Conservation (phyloP, 2,797 vertebrate genomes). For the Enteromius mattozi region DNA sequence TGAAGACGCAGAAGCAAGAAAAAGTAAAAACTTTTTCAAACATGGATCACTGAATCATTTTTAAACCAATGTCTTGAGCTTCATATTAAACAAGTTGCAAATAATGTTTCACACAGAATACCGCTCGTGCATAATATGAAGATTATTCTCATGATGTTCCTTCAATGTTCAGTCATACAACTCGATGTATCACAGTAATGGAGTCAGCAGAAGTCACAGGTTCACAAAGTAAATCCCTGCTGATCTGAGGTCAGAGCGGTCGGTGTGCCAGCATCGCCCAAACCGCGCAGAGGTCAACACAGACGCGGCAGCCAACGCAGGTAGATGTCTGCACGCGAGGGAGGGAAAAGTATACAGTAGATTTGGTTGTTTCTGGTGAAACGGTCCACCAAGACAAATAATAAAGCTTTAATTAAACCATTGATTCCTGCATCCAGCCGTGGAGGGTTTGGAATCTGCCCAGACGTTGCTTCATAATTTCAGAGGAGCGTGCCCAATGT, state of each 20-base stretch:
- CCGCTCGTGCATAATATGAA: not conserved
- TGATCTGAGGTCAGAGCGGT: slow-evolving; percentile 39
- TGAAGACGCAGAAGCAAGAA: too few species aligned
- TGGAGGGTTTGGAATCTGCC: slow-evolving; percentile 36
- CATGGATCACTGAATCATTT: not conserved
- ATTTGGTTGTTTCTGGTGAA: slow-evolving; percentile 13
- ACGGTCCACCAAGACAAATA: slow-evolving; percentile 39
- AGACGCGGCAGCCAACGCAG: not conserved
- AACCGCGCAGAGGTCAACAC: slow-evolving; percentile 7
- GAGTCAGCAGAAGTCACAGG: slow-evolving; percentile 13
- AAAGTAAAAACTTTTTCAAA: not conserved
- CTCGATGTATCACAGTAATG: not conserved
- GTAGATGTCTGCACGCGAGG: slow-evolving; percentile 17
- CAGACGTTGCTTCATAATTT: slow-evolving; percentile 23
- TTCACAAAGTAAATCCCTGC: slow-evolving; percentile 10
- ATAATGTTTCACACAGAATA: not conserved
- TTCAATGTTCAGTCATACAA: not conserved
- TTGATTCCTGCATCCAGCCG: slow-evolving; percentile 38
- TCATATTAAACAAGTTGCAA: not conserved
- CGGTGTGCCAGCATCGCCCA: not conserved
- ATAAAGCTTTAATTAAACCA: slow-evolving; percentile 55
- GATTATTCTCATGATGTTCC: not conserved
- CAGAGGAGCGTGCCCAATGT: slow-evolving; percentile 35
- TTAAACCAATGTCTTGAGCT: not conserved
- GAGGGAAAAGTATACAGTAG: not conserved